Base-by-base conservation (phyloP, 92 coral and sea anemone genomes). In the Ricordea florida region DNA sequence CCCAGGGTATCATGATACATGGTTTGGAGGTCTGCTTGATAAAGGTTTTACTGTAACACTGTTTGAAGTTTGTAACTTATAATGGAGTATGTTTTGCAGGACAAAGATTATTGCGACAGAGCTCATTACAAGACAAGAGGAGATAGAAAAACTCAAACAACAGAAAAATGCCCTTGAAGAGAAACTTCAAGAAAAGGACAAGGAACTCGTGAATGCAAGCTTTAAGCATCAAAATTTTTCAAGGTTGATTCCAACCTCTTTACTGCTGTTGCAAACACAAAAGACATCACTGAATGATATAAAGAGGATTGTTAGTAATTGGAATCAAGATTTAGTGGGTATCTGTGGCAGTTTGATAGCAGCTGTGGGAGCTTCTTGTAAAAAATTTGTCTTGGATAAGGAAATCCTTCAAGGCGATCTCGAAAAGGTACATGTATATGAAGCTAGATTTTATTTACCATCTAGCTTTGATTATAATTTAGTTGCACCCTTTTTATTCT, bases 231-330 rank as follows among this genome's bases (percentile, higher is more conserved):
- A 10, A 3, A 52, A 55, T 27, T 53, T 53, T 26, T 22, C 29
- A 10, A 41, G 13, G 25, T 30, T 14, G 13, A 37, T 70, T 41
- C 41, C 77, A 27, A 10, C 40, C 4, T 55, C 32, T 29, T 65
- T 38, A 5, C 14, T 2, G 8, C 34, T 34, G 13, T 44, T 70
- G 29, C 63, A 70, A 35, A 40, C 49, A 42, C 86, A 79, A 13
- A 91, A 72, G 38, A 24, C 68, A 47, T 84, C 77, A 15, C 76
- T 91, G 2, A 30, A 47, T 31, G 63, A 69, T 27, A 43, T 91
- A 15, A 83, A 76, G 45, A 42, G 24, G 15, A 68, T 22, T 45
- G 66, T 82, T 5, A 71, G 63, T 51, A 62, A 58, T 35, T 66
- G 74, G 10, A 27, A 43, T 57, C 67, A 42, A 17, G 55, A 16